These are phyloP conservation scores for Aulostomus chinensis DNA, from an alignment of 2,797 vertebrate genomes.

Conservation along the genomic window DNA sequence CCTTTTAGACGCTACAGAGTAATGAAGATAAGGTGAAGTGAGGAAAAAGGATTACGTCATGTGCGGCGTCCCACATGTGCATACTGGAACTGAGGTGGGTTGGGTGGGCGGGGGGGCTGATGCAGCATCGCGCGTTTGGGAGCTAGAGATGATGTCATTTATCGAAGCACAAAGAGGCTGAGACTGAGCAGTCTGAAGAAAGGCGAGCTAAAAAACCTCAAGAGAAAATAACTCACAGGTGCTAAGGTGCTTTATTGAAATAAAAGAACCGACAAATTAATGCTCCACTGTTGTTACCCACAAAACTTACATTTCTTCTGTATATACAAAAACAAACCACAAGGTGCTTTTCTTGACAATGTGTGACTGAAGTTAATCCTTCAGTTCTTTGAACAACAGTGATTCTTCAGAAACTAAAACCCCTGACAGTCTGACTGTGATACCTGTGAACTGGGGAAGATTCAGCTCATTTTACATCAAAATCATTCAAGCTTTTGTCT, in stretches of 20 bases:
- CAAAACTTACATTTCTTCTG: slow-evolving; percentile 58
- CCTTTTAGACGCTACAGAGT: neutral
- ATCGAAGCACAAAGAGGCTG: slow-evolving; percentile 69
- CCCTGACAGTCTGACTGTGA: slow-evolving; percentile 30
- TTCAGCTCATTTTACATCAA: slow-evolving; percentile 29
- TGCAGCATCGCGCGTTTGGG: slow-evolving; percentile 58
- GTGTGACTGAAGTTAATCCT: slow-evolving; percentile 36
- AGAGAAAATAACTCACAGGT: slow-evolving; percentile 69
- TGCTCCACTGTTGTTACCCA: slow-evolving; percentile 53
- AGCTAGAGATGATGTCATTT: slow-evolving; percentile 78
- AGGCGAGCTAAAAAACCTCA: slow-evolving; percentile 44
- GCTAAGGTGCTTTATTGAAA: slow-evolving; percentile 86
- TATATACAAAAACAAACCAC: slow-evolving; percentile 66
- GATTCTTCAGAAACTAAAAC: slow-evolving; percentile 52
- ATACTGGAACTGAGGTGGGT: slow-evolving; percentile 33
- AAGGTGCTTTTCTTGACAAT: slow-evolving; percentile 62
- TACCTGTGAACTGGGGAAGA: slow-evolving; percentile 31
- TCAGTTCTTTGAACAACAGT: slow-evolving; percentile 43
- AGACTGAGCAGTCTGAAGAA: slow-evolving; percentile 60
- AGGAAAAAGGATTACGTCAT: slow-evolving; percentile 62
- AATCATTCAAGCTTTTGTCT: slow-evolving; percentile 44
- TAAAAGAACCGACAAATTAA: slow-evolving; percentile 76
- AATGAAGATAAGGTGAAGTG: slow-evolving; percentile 32
- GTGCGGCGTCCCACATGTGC: slow-evolving; percentile 51
- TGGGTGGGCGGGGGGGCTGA: slow-evolving; percentile 19